These are phyloP conservation scores for Aphaenogaster floridana DNA, from an alignment of 1,140 invertebrate species.

Conservation along the genomic window DNA sequence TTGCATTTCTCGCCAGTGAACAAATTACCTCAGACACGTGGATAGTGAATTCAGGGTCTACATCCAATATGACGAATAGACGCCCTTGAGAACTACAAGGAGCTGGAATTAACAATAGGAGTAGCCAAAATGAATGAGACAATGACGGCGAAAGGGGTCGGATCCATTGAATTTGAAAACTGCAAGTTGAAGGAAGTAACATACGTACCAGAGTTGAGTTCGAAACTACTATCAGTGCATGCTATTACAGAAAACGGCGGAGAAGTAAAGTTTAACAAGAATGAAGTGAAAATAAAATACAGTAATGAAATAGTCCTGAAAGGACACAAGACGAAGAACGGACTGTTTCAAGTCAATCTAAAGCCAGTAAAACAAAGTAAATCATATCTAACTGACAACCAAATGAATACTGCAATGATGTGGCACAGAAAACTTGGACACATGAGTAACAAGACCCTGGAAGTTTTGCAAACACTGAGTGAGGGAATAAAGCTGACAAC, in stretches of 20 bases:
- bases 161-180: neutral
- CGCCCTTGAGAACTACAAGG: neutral
- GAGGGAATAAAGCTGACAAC: neutral
- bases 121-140: neutral
- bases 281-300: neutral
- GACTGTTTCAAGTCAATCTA: neutral
- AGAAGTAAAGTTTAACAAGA: neutral
- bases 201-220: conserved; percentile 3
- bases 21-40: neutral
- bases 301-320: neutral
- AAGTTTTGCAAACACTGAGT: neutral
- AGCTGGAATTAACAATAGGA: neutral
- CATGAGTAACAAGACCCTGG: neutral
- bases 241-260: conserved; percentile 6
- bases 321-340: neutral
- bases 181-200: conserved; percentile 9
- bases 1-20: neutral
- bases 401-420: neutral
- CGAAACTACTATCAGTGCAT: conserved; percentile 8
- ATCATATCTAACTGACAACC: neutral
- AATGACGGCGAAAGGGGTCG: neutral
- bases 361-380: neutral
- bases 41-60: neutral
- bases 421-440: conserved; percentile 27
- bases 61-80: neutral